Conservation (phyloP, 2,888 invertebrate genomes). For the Synergus laeviventris region DNA sequence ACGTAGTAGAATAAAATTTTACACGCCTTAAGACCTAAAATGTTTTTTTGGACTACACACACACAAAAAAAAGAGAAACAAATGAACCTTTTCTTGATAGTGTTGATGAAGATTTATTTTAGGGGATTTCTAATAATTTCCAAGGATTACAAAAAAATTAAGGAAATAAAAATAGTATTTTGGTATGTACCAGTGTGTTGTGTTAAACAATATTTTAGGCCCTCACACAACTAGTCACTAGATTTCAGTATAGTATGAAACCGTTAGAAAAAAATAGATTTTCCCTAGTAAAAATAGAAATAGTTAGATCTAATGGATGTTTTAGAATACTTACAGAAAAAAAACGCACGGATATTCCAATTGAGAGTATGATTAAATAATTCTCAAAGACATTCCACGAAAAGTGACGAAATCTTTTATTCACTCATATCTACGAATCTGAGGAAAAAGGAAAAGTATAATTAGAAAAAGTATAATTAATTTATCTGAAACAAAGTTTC, state of each 20-base stretch:
- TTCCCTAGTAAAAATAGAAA: slow-evolving; percentile 3
- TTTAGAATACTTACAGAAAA: slow-evolving; percentile 22
- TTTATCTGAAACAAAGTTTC: background rate
- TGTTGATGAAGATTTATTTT: no score
- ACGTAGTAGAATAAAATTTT: background rate
- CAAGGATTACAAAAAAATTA: no score
- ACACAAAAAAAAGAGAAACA: no score
- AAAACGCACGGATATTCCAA: slow-evolving; percentile 1
- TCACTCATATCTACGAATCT: background rate
- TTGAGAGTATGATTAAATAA: background rate
- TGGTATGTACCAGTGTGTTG: no score
- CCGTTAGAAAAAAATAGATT: background rate
- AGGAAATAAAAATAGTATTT: no score
- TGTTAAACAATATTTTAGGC: no score
- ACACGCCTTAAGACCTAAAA: no score
- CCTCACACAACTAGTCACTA: slow-evolving; percentile 10
- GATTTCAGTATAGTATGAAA: slow-evolving; percentile 3
- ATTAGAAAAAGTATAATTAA: background rate
- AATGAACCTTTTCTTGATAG: no score
- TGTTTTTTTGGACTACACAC: no score
- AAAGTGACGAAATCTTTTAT: background rate
- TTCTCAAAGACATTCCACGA: slow-evolving; percentile 10
- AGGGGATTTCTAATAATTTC: no score
- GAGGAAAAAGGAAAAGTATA: background rate
- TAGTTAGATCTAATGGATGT: slow-evolving; percentile 8